A percentile compares a stretch with the other conserved stretches of the same genome.
Conservation (phyloP, 1,140 invertebrate genomes). For the Sycobia sp. region DNA sequence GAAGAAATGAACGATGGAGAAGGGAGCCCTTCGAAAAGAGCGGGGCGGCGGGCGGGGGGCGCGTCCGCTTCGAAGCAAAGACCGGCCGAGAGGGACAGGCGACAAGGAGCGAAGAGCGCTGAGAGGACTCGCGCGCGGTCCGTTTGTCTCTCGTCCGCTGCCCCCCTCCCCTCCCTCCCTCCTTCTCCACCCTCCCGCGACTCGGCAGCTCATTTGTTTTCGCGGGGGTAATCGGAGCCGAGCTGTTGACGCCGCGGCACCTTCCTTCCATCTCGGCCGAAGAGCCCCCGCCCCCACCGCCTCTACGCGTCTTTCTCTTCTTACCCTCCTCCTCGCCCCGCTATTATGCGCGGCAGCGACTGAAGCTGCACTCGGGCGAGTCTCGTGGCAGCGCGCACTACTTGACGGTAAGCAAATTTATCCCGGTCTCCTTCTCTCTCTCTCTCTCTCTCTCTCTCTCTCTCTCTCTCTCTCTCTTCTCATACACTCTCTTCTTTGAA, state of each 20-base stretch:
- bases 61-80: too few species aligned
- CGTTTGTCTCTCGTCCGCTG: conserved; percentile 23
- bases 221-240: conserved; percentile 42
- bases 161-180: not conserved
- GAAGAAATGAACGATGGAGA: too few species aligned
- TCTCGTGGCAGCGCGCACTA: too few species aligned
- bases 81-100: not conserved
- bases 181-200: not conserved
- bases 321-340: too few species aligned
- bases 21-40: too few species aligned
- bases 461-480: not conserved
- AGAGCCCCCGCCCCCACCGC: not conserved
- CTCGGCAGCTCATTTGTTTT: conserved; percentile 48
- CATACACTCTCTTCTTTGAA: too few species aligned
- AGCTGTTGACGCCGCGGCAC: conserved; percentile 45
- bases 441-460: not conserved
- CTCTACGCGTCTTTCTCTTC: too few species aligned
- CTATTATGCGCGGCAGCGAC: too few species aligned
- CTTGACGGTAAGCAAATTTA: too few species aligned
- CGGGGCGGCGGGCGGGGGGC: not conserved
- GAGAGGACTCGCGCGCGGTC: not conserved
- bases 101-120: too few species aligned
- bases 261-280: conserved; percentile 33
- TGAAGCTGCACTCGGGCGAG: too few species aligned
- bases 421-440: too few species aligned